Conservation (phyloP, 2,113 vertebrate genomes). For the Dascyllus trimaculatus region DNA sequence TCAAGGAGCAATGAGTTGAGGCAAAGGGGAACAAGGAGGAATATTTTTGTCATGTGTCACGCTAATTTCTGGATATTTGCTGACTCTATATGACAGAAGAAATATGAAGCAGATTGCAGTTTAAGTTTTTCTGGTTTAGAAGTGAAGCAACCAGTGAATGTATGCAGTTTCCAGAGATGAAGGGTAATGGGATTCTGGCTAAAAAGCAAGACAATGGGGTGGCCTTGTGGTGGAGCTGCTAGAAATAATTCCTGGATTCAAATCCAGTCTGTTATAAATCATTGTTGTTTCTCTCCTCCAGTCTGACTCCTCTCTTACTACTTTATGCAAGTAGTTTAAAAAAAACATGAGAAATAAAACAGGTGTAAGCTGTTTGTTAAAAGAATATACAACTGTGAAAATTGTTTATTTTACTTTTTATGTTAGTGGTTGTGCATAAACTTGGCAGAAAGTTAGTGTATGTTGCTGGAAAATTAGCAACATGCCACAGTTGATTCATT, state of each 20-base stretch:
- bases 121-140: background rate
- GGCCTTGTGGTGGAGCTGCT: slow-evolving; percentile 29
- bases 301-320: background rate
- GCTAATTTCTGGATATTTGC: background rate
- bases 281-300: background rate
- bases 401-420: no score
- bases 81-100: background rate
- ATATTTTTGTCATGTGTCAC: background rate
- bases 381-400: no score
- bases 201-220: slow-evolving; percentile 1
- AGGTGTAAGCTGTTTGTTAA: background rate
- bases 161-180: background rate
- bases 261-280: slow-evolving; percentile 22
- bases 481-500: no score
- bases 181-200: background rate
- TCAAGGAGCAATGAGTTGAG: no score
- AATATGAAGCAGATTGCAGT: slow-evolving; percentile 1
- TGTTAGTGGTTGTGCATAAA: no score
- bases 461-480: no score
- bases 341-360: background rate
- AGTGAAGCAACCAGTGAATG: background rate
- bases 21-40: background rate
- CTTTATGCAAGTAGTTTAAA: background rate
- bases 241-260: slow-evolving; percentile 24
- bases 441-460: no score